Evolutionary conservation across 2,113 vertebrate species (phyloP).

Genomic region (Oreotrochilus melanogaster): DNA sequence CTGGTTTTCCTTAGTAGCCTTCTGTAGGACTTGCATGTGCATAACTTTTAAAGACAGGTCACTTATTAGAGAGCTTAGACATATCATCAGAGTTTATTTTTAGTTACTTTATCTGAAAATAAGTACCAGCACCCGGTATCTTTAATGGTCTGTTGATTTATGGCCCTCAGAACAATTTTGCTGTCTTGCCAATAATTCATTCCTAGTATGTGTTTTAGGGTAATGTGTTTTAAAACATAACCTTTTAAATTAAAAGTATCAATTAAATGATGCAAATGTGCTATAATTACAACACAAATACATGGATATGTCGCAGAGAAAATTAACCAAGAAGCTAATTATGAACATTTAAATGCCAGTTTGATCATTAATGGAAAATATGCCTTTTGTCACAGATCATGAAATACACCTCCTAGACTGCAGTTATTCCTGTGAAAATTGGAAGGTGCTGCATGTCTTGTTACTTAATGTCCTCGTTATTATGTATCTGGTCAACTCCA

Average conservation of each 20-base stretch:
- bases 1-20: neutral
- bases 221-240: conserved; percentile 55
- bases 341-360: conserved; percentile 44
- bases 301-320: neutral
- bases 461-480: neutral
- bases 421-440: neutral
- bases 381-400: conserved; percentile 25
- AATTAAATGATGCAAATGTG: conserved; percentile 46
- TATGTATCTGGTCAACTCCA: neutral
- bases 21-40: neutral
- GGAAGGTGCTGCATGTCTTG: neutral
- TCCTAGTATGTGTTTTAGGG: neutral
- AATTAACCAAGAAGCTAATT: conserved; percentile 44
- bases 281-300: conserved; percentile 48
- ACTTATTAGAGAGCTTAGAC: neutral
- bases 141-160: neutral
- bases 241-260: conserved; percentile 47
- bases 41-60: neutral
- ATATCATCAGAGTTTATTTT: neutral
- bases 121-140: neutral
- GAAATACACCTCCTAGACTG: neutral
- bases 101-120: conserved; percentile 12
- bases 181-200: conserved; percentile 21
- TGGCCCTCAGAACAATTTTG: neutral
- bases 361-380: conserved; percentile 44